These are phyloP conservation scores for Merluccius polli DNA, from an alignment of 2,797 vertebrate species.

Conservation along the genomic window DNA sequence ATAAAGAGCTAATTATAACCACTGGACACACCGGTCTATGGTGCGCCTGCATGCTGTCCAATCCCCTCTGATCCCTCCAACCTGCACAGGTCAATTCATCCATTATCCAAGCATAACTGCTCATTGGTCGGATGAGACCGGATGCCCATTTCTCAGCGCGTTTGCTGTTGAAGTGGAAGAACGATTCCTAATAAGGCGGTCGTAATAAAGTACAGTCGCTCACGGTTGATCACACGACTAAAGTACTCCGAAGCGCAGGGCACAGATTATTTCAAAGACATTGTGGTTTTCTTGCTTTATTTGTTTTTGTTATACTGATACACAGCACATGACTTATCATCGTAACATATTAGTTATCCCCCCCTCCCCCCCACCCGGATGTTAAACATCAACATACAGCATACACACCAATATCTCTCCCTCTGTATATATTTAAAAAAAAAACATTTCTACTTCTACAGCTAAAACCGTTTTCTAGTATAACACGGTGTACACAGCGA, in stretches of 20 bases:
- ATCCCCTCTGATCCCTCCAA: neutral
- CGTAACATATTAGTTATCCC: conserved; percentile 19
- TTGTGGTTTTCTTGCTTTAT: conserved; percentile 13
- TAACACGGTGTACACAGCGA: neutral
- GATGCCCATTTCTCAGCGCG: neutral
- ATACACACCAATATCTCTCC: neutral
- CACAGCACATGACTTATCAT: neutral
- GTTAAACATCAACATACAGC: neutral
- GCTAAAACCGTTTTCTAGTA: neutral
- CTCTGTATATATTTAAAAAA: neutral
- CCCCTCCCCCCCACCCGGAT: neutral
- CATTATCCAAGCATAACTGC: neutral
- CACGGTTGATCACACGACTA: too few relatives aligned
- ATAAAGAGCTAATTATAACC: too few relatives aligned
- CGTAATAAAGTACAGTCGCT: neutral
- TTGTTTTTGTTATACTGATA: conserved; percentile 25
- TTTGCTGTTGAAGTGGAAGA: neutral
- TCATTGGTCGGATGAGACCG: neutral
- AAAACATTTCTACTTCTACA: neutral
- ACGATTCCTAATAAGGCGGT: neutral
- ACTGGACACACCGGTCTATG: neutral
- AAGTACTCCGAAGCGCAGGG: neutral
- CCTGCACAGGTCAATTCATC: neutral
- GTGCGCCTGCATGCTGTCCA: neutral
- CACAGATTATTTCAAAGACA: neutral